Evolutionary conservation across 2,888 invertebrate genomes (phyloP).

Genomic region (Lottia scabra): DNA sequence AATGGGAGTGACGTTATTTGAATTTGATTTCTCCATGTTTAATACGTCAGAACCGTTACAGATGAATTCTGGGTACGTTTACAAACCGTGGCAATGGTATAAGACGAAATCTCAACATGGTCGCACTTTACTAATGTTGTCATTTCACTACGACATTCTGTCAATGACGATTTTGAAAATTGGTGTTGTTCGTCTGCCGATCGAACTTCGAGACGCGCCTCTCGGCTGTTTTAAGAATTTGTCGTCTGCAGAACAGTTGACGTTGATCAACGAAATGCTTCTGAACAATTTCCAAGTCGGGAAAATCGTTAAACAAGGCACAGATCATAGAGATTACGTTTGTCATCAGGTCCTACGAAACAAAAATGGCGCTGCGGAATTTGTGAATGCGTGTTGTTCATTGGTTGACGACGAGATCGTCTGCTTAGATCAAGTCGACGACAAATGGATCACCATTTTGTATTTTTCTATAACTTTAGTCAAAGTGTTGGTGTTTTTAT

Average conservation of each 20-base stretch:
- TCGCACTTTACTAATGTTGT: slow-evolving; percentile 59
- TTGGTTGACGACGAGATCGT: slow-evolving; percentile 36
- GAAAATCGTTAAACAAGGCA: neutral
- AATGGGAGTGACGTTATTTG: slow-evolving; percentile 2
- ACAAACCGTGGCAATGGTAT: slow-evolving; percentile 60
- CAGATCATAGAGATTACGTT: slow-evolving; percentile 39
- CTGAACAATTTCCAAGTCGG: slow-evolving; percentile 37
- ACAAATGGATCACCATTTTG: slow-evolving; percentile 57
- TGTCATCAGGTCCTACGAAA: slow-evolving; percentile 57
- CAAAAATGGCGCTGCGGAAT: slow-evolving; percentile 45
- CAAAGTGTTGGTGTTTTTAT: slow-evolving; percentile 58
- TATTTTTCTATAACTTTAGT: slow-evolving; percentile 55
- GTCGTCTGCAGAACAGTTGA: slow-evolving; percentile 26
- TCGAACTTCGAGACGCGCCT: slow-evolving; percentile 54
- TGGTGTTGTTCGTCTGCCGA: slow-evolving; percentile 54
- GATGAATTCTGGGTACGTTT: slow-evolving; percentile 29
- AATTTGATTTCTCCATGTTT: slow-evolving; percentile 9
- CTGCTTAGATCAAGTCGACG: slow-evolving; percentile 51
- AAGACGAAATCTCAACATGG: slow-evolving; percentile 62
- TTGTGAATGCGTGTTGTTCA: slow-evolving; percentile 58
- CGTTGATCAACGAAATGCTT: slow-evolving; percentile 40
- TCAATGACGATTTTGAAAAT: slow-evolving; percentile 61
- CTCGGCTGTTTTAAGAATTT: slow-evolving; percentile 51
- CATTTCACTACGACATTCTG: slow-evolving; percentile 63
- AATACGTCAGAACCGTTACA: neutral